phyloP scores from a whole-genome alignment of 2,113 vertebrate genomes.

The Numenius arquata region DNA sequence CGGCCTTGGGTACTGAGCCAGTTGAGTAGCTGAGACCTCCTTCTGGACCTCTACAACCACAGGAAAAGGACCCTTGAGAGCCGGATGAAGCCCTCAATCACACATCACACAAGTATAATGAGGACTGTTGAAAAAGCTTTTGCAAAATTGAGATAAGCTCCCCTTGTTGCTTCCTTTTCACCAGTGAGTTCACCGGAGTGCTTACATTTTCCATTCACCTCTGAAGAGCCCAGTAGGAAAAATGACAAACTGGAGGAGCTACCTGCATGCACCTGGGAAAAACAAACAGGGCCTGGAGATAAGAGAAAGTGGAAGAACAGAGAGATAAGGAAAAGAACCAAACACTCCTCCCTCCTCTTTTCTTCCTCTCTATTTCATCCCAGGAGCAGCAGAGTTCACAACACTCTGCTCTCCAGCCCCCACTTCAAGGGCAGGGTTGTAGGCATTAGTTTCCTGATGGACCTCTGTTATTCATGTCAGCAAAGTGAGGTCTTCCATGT shows the following conservation, averaged over 20 bases:
- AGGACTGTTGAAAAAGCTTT: neutral
- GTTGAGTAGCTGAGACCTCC: neutral
- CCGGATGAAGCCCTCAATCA: neutral
- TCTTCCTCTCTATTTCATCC: neutral
- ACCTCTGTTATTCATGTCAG: neutral
- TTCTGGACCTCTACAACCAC: neutral
- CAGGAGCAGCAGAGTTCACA: neutral
- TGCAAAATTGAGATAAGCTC: neutral
- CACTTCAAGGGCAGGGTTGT: neutral
- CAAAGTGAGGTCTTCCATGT: neutral
- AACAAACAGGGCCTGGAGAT: neutral
- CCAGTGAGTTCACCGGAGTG: neutral
- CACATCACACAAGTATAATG: neutral
- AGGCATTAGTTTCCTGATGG: neutral
- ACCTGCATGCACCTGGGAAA: neutral
- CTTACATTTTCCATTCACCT: neutral
- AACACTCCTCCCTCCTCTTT: neutral
- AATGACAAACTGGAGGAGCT: neutral
- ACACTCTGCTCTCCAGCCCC: neutral
- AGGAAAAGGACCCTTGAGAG: neutral
- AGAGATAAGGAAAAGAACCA: neutral
- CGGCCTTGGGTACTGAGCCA: neutral
- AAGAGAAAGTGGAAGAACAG: neutral
- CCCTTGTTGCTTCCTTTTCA: neutral
- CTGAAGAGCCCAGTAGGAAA: neutral